Evolutionary conservation across 2,113 vertebrate genomes (phyloP), one percentile per base, ranked within the genome.

Genomic region (Pycnonotus jocosus): DNA sequence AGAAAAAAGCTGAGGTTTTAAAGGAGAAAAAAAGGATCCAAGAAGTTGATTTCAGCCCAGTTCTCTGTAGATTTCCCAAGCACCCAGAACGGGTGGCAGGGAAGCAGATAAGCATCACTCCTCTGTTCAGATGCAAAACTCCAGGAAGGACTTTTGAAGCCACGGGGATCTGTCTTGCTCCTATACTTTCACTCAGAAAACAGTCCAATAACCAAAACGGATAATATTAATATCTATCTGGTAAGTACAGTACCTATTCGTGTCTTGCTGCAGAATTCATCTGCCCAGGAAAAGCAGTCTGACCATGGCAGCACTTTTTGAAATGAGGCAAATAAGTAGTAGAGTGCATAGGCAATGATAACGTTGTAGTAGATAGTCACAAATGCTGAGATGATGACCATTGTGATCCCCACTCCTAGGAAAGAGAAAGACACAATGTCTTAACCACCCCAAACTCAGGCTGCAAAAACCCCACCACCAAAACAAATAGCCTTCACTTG

Each of bases 241-340:
- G 22, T 69, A 48, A 86, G 15, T 69, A 58, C 16, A 8, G 51
- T 97, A 99, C 99, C 98, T 97, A 92, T 84, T 11, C 94, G 91
- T 2, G 90, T 96, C 86, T 90, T 95, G 93, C 98, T 99, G 97
- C 99, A 99, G 70, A 97, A 96, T 8, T 69, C 66, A 58, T 98
- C 97, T 37, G 98, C 95, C 98, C 98, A 98, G 28, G 81, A 94
- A 88, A 97, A 93, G 95, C 99, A 99, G 5, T 92, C 86, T 8
- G 97, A 97, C 99, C 99, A 99, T 0, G 99, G 99, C 20, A 99
- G 87, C 35, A 98, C 98, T 84, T 79, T 98, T 98, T 98, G 99
- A 97, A 99, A 99, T 18, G 99, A 99, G 65, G 99, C 98, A 92
- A 99, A 99, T 79, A 99, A 95, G 95, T 99, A 99, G 97, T 98